Conservation (phyloP, 2,113 vertebrate genomes). For the Oceanites oceanicus region DNA sequence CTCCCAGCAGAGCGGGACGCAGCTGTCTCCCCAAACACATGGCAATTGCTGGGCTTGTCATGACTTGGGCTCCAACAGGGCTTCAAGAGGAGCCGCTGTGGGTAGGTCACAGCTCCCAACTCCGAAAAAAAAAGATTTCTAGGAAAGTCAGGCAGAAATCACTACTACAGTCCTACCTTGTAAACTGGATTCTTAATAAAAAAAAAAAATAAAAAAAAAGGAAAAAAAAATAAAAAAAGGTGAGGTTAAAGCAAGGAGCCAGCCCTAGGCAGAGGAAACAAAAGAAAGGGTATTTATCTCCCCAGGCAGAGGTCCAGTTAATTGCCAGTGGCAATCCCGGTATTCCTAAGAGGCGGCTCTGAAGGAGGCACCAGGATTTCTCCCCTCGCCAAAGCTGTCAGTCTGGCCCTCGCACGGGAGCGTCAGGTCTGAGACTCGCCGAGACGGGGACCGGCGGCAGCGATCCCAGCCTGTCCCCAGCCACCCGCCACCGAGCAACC, state of each 20-base stretch:
- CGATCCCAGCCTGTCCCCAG: not conserved
- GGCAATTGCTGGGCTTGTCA: not conserved
- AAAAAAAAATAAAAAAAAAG: not conserved
- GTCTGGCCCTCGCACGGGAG: too few species aligned
- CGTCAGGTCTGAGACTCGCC: fast-evolving
- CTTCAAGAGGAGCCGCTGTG: not conserved
- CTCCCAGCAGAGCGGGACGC: not conserved
- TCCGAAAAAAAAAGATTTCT: not conserved
- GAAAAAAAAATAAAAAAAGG: not conserved
- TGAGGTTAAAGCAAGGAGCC: not conserved
- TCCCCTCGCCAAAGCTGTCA: not conserved
- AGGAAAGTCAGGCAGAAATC: not conserved
- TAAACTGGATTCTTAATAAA: not conserved
- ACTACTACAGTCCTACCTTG: too few species aligned
- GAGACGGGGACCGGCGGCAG: fast-evolving
- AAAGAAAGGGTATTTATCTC: not conserved
- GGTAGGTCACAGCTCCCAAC: not conserved
- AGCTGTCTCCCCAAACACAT: not conserved
- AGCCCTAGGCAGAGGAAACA: not conserved
- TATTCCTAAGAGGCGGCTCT: not conserved
- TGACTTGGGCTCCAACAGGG: fast-evolving
- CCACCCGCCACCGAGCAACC: not conserved
- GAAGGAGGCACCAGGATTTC: not conserved
- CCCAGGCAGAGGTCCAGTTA: too few species aligned
- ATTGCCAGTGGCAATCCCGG: too few species aligned